Conservation (phyloP, 2,888 invertebrate species). For the Mellilla xanthometata region DNA sequence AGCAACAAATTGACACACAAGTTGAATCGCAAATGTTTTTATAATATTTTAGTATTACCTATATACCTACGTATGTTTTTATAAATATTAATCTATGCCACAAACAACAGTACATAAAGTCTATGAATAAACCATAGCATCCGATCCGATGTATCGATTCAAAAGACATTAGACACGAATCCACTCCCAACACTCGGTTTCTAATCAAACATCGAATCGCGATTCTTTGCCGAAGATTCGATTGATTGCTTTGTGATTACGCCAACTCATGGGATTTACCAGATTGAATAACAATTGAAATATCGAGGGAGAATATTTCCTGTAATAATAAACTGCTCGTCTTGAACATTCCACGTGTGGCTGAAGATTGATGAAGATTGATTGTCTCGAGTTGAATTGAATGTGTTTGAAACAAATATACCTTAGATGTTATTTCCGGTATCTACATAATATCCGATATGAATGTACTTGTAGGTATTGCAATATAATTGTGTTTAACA, state of each 20-base stretch:
- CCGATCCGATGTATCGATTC: neutral
- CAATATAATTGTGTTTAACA: too few relatives aligned
- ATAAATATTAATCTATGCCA: too few relatives aligned
- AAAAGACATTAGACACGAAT: neutral
- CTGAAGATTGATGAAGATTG: neutral
- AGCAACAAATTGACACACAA: too few relatives aligned
- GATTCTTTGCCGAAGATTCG: slow-evolving; percentile 8
- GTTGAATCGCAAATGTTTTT: too few relatives aligned
- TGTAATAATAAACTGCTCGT: neutral
- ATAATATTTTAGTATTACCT: too few relatives aligned
- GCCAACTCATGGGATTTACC: neutral
- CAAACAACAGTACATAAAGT: too few relatives aligned
- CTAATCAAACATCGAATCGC: slow-evolving; percentile 4
- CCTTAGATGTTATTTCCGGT: too few relatives aligned
- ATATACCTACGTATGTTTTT: too few relatives aligned
- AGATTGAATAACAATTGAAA: slow-evolving; percentile 1
- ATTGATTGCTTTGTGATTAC: slow-evolving; percentile 12
- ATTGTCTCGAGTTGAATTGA: neutral
- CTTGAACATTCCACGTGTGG: neutral
- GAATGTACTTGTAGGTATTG: too few relatives aligned
- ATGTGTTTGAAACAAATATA: too few relatives aligned
- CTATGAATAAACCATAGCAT: too few relatives aligned
- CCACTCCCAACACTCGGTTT: neutral
- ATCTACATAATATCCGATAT: too few relatives aligned
- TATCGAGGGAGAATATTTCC: neutral